Evolutionary conservation across 2,797 vertebrate genomes (phyloP), one percentile per base, ranked within the genome.

Genomic region (Chelidonichthys spinosus): DNA sequence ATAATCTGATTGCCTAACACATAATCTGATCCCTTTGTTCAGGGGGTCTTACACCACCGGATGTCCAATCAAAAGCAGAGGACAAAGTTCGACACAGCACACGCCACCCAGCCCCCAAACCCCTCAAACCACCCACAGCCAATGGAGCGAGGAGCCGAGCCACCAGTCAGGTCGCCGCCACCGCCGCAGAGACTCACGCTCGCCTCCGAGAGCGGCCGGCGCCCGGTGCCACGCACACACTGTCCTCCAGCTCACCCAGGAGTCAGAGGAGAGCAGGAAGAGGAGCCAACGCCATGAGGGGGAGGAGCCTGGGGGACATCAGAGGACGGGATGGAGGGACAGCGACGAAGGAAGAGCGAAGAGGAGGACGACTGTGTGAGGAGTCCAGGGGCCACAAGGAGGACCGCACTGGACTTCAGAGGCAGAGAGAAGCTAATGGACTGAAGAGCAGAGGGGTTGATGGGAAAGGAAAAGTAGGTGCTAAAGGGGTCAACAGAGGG

Each of bases 41-140:
- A 98, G 97, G 96, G 77, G 97, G 96, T 80, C 94, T 93, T 88
- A 95, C 93, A 1, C 93, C 96, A 47, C 86, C 95, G n/a, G 95
- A 94, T 0, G 89, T 94, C 84, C 93, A 96, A 82, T 72, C 82
- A 44, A 92, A 96, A 60, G 94, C 96, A 61, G 97, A 97, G 94
- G 95, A 95, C 92, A 97, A 97, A 85, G 95, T 96, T 81, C 97
- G 95, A 72, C 91, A 92, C 74, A 87, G 90, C 89, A 95, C 95
- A 80, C 95, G 95, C 79, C 95, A 95, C 33, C 90, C 91, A 2
- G 93, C 96, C 88, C 95, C 97, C 82, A 97, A 97, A 93, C 89
- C 92, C 88, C 95, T 96, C 82, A 97, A 97, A 93, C 89, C 92
- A 0, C 82, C 90, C 11, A 92, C 59, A 4, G 32, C 77, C 69